Evolutionary conservation across 2,888 invertebrate species (phyloP), one percentile per base, ranked within the genome.

Genomic region (Tiliacea aurago): DNA sequence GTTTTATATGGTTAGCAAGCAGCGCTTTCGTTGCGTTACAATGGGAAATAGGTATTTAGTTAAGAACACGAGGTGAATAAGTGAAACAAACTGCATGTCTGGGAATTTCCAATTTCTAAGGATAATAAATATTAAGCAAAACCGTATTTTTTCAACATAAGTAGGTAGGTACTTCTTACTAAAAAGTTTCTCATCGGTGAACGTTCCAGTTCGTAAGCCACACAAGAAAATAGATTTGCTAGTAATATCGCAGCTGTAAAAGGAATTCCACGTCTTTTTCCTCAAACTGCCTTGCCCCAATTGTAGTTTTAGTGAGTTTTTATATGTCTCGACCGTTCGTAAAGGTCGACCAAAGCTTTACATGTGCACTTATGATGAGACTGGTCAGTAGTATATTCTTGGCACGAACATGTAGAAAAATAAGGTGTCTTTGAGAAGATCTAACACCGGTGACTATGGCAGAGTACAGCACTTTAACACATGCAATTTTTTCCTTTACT

Each of bases 221-320:
- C 55, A 66, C 59, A 73, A 61, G 62, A 70, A 84, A 83, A 78
- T 73, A 64, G 65, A 77, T 84, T 84, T 76, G 47, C 23, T 68
- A 70, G 56, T 61, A 64, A 73, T 73, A 70, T 73, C 20, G 61
- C n/a, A 72, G 59, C 55, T 69, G 76, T 76, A 67, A 69, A 76
- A 76, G 65, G 61, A 80, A 69, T 68, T 69, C 49, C 20, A 23
- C 55, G 28, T 68, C 53, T 51, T 62, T 76, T 76, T 81, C 65
- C 66, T 72, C 65, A 67, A 83, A 68, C 43, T 55, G 55, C 63
- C 63, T 64, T 64, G 80, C 49, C 65, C 61, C 61, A 66, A 28
- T 80, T 49, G 37, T 65, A 55, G 43, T 53, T 73, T 73, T 55
- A 61, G 64, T 65, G 41, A 55, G 47, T 49, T 72, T 64, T 73